Base-by-base conservation (phyloP, 2,113 vertebrate species). In the Anarrhichthys ocellatus region DNA sequence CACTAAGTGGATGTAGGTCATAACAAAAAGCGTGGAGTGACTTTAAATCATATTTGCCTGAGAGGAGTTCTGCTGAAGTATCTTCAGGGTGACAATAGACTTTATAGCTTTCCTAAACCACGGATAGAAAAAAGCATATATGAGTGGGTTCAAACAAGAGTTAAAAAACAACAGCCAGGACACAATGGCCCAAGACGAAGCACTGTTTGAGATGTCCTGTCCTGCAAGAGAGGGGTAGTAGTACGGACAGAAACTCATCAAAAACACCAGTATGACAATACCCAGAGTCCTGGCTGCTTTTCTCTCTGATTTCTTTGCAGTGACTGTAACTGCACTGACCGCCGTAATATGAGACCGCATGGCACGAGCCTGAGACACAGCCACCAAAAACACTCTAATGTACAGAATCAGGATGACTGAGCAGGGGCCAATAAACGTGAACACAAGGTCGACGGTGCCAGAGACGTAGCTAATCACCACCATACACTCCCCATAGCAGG, bases 61-160 rank as follows among this genome's bases (percentile, higher is more conserved):
- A 17, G 70, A 89, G 50, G 81, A 88, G 44, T 67, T 50, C 11
- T 69, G 40, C 66, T 80, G 24, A 5, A 88, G 58, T 59, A 91
- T 82, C 58, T 62, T 85, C 44, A 91, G 50, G n/a, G 85, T 90
- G 9, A 97, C 63, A 75, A 91, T 91, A 15, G 69, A 42, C 77
- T 80, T 89, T 4, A 81, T 86, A 2, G 90, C 72, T 87, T 81
- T 92, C 66, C 88, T 89, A 78, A 93, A 94, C 92, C 94, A 94
- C 0, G 77, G 81, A 48, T 93, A 93, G 78, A 93, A 93, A 22
- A 94, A 73, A 13, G 82, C 88, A 75, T 94, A 92, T n/a, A 92
- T 88, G 11, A 95, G 65, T 0, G 90, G 92, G 69, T 94, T 95
- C 52, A 93, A 20, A 24, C 82, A 87, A 2, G 92, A 93, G 46